A percentile compares a stretch with the other conserved stretches of the same genome.
Evolutionary conservation across 2,113 vertebrate genomes (phyloP).

Genomic region (Saguinus imperator): DNA sequence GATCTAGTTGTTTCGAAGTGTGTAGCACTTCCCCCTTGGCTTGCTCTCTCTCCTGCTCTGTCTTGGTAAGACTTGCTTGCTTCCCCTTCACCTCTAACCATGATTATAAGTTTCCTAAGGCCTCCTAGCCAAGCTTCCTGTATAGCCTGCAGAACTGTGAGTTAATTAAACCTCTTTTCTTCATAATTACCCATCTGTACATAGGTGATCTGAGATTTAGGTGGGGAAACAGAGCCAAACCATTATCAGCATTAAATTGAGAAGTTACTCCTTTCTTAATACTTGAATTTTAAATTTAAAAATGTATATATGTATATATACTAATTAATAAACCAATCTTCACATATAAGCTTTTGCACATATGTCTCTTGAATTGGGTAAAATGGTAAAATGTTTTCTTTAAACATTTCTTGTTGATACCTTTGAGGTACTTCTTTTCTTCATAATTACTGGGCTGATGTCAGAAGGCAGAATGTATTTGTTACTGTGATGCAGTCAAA

Average conservation of each 20-base stretch:
- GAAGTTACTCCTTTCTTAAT: not conserved
- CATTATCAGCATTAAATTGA: not conserved
- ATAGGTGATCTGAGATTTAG: too few species aligned
- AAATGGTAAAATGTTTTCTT: not conserved
- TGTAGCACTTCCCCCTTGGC: too few species aligned
- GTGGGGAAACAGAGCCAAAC: too few species aligned
- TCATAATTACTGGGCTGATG: not conserved
- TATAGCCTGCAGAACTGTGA: too few species aligned
- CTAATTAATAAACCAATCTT: not conserved
- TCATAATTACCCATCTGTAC: too few species aligned
- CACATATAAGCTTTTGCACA: not conserved
- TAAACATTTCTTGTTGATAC: not conserved
- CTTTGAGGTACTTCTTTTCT: not conserved
- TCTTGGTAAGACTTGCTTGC: too few species aligned
- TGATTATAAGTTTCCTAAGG: too few species aligned
- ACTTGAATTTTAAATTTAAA: not conserved
- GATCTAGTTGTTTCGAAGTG: too few species aligned
- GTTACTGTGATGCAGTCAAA: not conserved
- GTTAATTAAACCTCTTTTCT: too few species aligned
- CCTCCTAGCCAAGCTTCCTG: too few species aligned
- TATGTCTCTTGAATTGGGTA: not conserved
- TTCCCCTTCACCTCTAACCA: too few species aligned
- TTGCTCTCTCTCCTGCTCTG: too few species aligned
- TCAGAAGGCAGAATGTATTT: not conserved
- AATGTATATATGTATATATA: not conserved